A percentile compares a stretch with the other conserved stretches of the same genome.
Conservation (phyloP, 2,113 vertebrate genomes). For the Lepus europaeus region DNA sequence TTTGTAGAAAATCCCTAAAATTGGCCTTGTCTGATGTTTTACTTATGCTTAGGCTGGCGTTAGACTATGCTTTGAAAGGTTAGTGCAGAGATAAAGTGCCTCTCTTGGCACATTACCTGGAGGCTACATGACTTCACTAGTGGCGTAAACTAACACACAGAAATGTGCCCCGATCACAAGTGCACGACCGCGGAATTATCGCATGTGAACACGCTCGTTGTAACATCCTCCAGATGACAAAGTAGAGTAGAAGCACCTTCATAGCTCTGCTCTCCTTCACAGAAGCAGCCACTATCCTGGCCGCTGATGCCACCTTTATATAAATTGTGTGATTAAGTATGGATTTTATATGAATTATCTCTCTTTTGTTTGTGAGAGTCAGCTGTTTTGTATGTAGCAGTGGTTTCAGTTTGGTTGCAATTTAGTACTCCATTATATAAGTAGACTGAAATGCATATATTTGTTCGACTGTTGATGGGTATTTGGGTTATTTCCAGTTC, state of each 20-base stretch:
- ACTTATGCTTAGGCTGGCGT: background rate
- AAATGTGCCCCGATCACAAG: background rate
- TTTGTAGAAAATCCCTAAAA: background rate
- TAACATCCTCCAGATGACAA: background rate
- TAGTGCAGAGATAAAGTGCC: background rate
- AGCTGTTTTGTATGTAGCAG: background rate
- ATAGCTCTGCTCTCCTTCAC: background rate
- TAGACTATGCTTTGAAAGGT: conserved; percentile 18
- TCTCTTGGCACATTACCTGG: background rate
- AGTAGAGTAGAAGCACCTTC: background rate
- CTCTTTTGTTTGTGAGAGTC: conserved; percentile 27
- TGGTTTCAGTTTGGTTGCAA: conserved; percentile 20
- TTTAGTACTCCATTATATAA: background rate
- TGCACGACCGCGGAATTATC: background rate
- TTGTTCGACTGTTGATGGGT: conserved; percentile 30
- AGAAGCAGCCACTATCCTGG: background rate
- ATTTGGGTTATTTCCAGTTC: conserved; percentile 20
- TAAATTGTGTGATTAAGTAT: conserved; percentile 8
- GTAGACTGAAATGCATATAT: background rate
- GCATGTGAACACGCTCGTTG: background rate
- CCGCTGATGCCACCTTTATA: background rate
- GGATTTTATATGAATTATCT: conserved; percentile 46
- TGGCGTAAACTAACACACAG: background rate
- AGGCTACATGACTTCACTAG: background rate
- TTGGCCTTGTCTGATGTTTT: background rate